Conservation (phyloP, 2,797 vertebrate genomes). For the Allobates femoralis region DNA sequence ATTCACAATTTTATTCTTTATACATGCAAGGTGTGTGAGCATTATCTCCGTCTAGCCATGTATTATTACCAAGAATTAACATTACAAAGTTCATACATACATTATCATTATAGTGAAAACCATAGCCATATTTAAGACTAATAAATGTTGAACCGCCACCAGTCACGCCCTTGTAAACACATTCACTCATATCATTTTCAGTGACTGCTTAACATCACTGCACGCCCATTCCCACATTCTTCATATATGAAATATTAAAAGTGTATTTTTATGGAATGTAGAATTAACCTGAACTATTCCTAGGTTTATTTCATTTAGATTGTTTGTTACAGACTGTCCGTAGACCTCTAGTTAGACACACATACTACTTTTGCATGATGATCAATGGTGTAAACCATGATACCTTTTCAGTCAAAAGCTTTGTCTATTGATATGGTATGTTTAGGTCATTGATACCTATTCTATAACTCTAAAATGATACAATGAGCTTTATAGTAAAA, state of each 20-base stretch:
- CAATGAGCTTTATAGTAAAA: background rate
- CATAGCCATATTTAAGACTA: constrained; percentile 10
- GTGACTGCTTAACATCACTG: constrained; percentile 32
- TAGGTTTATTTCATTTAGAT: constrained; percentile 12
- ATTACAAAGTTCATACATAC: constrained; percentile 16
- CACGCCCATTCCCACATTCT: constrained; percentile 39
- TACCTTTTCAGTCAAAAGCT: background rate
- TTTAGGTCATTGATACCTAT: background rate
- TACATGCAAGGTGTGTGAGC: background rate
- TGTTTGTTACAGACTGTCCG: background rate
- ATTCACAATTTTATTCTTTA: background rate
- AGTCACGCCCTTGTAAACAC: constrained; percentile 14
- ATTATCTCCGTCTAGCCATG: constrained; percentile 20
- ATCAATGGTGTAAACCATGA: background rate
- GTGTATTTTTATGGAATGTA: constrained; percentile 27
- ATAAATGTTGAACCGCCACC: constrained; percentile 38
- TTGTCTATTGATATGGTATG: background rate
- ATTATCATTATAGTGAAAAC: constrained; percentile 8
- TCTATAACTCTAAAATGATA: background rate
- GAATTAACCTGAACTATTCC: constrained; percentile 18
- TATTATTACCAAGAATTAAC: constrained; percentile 4
- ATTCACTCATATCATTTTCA: constrained; percentile 46
- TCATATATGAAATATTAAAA: constrained; percentile 46
- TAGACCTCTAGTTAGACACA: constrained; percentile 7
- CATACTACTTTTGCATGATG: background rate